phyloP scores from a whole-genome alignment of 2,888 invertebrate genomes.

The Drosophila cognata region DNA sequence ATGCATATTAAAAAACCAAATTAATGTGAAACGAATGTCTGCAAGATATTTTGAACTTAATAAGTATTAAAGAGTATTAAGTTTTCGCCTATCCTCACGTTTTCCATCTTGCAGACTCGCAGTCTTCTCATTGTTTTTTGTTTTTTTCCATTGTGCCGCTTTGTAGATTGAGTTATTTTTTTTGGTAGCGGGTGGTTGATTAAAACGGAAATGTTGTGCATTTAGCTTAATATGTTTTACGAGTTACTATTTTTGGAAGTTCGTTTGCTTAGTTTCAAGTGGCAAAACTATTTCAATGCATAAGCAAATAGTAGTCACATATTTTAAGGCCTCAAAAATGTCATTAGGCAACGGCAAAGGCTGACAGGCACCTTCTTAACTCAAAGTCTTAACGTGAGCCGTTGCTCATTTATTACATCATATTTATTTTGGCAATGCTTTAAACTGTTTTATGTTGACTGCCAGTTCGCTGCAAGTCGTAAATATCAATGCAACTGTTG shows the following conservation, averaged over 20 bases:
- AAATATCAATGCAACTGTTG: conserved; percentile 57
- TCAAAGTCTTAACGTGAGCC: conserved; percentile 47
- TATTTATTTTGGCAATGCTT: conserved; percentile 65
- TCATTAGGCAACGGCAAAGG: conserved; percentile 46
- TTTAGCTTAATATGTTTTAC: conserved; percentile 65
- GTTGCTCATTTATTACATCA: conserved; percentile 62
- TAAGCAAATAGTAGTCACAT: conserved; percentile 28
- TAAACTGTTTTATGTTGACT: conserved; percentile 61
- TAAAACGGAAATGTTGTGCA: conserved; percentile 78
- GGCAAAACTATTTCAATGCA: conserved; percentile 53
- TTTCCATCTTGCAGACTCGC: not conserved
- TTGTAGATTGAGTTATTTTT: conserved; percentile 61
- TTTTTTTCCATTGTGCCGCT: conserved; percentile 37
- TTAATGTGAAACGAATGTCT: not conserved
- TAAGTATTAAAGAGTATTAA: conserved; percentile 24
- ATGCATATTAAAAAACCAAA: not conserved
- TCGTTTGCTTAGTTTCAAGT: conserved; percentile 29
- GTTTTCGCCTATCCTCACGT: not conserved
- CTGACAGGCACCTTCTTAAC: conserved; percentile 35
- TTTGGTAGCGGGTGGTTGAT: conserved; percentile 78
- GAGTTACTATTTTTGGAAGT: conserved; percentile 31
- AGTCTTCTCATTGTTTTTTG: conserved; percentile 15
- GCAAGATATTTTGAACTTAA: not conserved
- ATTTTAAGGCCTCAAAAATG: conserved; percentile 29
- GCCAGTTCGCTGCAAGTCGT: conserved; percentile 47